A percentile compares a stretch with the other conserved stretches of the same genome.
phyloP scores from a whole-genome alignment of 2,113 vertebrate genomes.

The Kobus ellipsiprymnus region DNA sequence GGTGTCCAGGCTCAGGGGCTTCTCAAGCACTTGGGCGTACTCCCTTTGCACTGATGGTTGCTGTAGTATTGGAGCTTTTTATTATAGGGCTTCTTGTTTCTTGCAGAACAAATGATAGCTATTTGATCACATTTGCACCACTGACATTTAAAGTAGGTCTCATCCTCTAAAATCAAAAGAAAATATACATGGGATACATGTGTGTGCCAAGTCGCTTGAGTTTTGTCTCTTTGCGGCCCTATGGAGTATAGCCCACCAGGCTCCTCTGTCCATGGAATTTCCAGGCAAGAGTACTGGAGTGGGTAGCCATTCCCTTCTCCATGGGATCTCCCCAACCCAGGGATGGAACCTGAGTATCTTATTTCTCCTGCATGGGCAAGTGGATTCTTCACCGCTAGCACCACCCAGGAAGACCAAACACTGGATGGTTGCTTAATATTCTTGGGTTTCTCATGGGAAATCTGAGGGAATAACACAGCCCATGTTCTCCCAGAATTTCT shows the following conservation, averaged over 20 bases:
- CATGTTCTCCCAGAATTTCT: not conserved
- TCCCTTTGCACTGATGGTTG: not conserved
- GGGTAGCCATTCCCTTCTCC: not conserved
- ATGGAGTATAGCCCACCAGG: not conserved
- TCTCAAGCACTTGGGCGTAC: not conserved
- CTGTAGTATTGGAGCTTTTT: not conserved
- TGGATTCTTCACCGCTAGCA: not conserved
- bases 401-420: not conserved
- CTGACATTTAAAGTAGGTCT: conserved; percentile 16
- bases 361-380: not conserved
- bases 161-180: not conserved
- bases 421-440: not conserved
- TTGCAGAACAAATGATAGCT: not conserved
- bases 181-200: not conserved
- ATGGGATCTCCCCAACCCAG: not conserved
- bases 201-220: not conserved
- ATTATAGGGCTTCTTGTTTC: not conserved
- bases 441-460: not conserved
- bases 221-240: fast-evolving
- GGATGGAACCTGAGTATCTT: not conserved
- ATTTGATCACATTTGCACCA: conserved; percentile 58
- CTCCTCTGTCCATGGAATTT: not conserved
- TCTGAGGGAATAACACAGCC: not conserved
- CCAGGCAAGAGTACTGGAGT: not conserved
- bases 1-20: fast-evolving